Conservation (phyloP, 1,140 invertebrate genomes). For the Hycleus cichorii region DNA sequence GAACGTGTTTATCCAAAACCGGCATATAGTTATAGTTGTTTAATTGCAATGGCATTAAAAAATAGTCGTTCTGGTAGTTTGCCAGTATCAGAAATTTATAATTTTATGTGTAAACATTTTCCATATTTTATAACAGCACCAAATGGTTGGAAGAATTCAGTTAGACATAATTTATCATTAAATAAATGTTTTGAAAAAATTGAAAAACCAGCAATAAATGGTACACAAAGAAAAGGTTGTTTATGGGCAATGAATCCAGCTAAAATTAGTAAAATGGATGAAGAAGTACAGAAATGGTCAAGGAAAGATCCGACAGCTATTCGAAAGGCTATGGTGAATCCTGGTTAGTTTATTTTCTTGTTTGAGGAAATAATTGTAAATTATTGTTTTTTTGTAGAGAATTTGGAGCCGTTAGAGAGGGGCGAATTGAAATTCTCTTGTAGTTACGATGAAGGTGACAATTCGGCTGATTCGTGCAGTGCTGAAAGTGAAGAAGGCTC, state of each 20-base stretch:
- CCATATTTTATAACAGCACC: constrained; percentile 96
- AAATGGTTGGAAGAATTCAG: constrained; percentile 97
- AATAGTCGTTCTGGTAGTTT: constrained; percentile 90
- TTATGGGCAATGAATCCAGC: constrained; percentile 94
- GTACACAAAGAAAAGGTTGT: constrained; percentile 78
- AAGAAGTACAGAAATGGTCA: constrained; percentile 94
- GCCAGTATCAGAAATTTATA: constrained; percentile 97
- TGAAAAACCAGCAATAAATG: constrained; percentile 79
- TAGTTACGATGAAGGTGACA: constrained; percentile 36
- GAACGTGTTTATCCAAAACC: constrained; percentile 86
- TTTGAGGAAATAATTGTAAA: too few species aligned
- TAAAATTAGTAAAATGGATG: constrained; percentile 93
- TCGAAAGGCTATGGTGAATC: constrained; percentile 83
- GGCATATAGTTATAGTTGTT: constrained; percentile 93
- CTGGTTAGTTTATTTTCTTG: constrained; percentile 40
- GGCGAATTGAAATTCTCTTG: constrained; percentile 73
- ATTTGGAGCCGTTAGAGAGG: constrained; percentile 69
- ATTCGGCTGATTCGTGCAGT: constrained; percentile 43
- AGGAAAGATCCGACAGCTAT: constrained; percentile 84
- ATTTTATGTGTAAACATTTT: constrained; percentile 97
- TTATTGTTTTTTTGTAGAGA: constrained; percentile 47
- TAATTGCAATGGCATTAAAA: constrained; percentile 95
- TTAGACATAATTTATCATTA: constrained; percentile 89
- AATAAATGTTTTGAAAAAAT: constrained; percentile 99
- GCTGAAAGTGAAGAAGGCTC: constrained; percentile 45